Evolutionary conservation across 2,888 invertebrate species (phyloP), one percentile per base, ranked within the genome.

Genomic region (Cosmia pyralina): DNA sequence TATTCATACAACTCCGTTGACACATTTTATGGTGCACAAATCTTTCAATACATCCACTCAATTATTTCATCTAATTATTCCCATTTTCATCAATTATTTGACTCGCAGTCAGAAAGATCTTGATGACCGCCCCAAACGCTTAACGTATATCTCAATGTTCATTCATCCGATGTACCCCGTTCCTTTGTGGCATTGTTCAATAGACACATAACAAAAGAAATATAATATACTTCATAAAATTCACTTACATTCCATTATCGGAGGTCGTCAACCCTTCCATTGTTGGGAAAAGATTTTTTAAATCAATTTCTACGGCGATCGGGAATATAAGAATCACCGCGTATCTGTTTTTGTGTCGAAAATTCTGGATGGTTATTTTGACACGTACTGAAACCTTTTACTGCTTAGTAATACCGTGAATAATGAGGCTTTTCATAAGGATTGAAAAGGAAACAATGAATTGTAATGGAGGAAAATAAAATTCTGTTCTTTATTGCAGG

Each of bases 341-440:
- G 59, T 70, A 63, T 69, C 68, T 69, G 6, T 75, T n/a, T 63
- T 60, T 64, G 17, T 60, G 6, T 67, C 22, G 52, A 66, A 52
- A 38, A 66, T 71, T 60, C 13, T 64, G 17, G 50, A 13, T 46
- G 8, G 17, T 60, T 70, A 53, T 70, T 71, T 79, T 75, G 67
- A 75, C 68, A 75, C 60, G 76, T 75, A 53, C 70, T 17, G 52
- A 70, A 68, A 75, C 81, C 76, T 80, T 79, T 79, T 68, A 75
- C 64, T 44, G 64, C 5, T 79, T 7, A 13, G 46, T 66, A 66
- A 69, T 63, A 57, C 55, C 28, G 63, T 68, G 57, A 71, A 75
- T 60, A 64, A 71, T 75, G 64, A 58, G 19, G 53, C 11, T 62
- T 79, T 79, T 64, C 44, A 46, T 46, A 46, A 66, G n/a, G 50